A percentile compares a stretch with the other conserved stretches of the same genome.
phyloP scores from a whole-genome alignment of 2,797 vertebrate genomes.

The Lagocephalus sceleratus region DNA sequence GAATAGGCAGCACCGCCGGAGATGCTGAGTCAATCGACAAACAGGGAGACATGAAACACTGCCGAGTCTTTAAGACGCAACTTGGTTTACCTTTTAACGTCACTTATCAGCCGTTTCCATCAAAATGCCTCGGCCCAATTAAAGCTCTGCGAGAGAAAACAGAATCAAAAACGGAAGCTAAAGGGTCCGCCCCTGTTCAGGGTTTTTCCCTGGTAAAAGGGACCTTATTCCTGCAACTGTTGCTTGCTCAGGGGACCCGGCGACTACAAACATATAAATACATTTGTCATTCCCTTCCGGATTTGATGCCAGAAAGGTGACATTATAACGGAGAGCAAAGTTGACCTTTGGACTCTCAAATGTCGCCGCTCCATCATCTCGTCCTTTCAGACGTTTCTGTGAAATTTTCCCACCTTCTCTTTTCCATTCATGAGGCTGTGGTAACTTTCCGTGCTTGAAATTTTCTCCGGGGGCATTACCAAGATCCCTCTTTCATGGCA shows the following conservation, averaged over 20 bases:
- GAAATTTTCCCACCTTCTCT: not conserved
- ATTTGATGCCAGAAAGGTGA: not conserved
- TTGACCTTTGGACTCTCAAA: not conserved
- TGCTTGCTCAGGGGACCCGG: too few species aligned
- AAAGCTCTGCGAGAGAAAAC: conserved; percentile 22
- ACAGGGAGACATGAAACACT: conserved; percentile 56
- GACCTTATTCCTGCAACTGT: too few species aligned
- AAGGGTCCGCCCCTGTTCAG: too few species aligned
- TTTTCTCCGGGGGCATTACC: too few species aligned
- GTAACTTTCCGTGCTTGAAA: too few species aligned
- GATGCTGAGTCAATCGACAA: conserved; percentile 71
- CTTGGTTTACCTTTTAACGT: conserved; percentile 68
- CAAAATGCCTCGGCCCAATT: not conserved
- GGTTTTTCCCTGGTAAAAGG: too few species aligned
- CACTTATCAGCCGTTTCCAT: conserved; percentile 53
- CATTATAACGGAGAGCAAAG: not conserved
- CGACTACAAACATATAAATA: too few species aligned
- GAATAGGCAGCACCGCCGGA: conserved; percentile 59
- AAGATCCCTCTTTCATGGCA: too few species aligned
- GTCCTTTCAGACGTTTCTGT: not conserved
- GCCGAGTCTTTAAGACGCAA: conserved; percentile 60
- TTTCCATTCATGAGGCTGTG: too few species aligned
- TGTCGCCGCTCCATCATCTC: not conserved
- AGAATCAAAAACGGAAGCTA: too few species aligned
- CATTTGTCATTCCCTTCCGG: not conserved